These are phyloP conservation scores for Limnephilus auricula DNA, from an alignment of 2,888 invertebrate species.

Conservation along the genomic window DNA sequence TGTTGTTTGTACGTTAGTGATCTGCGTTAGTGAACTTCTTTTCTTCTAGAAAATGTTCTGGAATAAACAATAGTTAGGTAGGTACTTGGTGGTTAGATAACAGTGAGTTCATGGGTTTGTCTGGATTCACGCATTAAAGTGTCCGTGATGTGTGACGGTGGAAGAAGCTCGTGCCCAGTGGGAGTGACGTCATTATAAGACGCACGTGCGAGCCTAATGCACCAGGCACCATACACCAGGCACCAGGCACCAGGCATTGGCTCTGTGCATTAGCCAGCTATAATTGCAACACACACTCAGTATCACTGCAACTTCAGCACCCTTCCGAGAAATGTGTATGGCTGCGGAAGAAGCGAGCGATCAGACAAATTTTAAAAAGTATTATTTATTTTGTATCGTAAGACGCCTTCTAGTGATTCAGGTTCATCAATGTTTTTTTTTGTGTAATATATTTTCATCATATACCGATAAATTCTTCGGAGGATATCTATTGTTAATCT, in stretches of 20 bases:
- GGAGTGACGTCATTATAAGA: constrained; percentile 5
- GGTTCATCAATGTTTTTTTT: background rate
- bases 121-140: background rate
- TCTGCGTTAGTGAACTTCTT: too few relatives aligned
- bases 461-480: background rate
- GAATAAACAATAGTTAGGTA: background rate
- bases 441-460: background rate
- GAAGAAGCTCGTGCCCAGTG: background rate
- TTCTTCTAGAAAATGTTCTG: too few relatives aligned
- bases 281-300: background rate
- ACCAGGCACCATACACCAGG: background rate
- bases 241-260: background rate
- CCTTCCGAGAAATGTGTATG: constrained; percentile 9
- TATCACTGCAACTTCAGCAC: background rate
- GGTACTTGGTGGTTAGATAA: background rate
- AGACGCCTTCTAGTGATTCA: background rate
- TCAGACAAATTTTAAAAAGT: background rate
- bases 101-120: background rate
- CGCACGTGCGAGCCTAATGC: constrained; percentile 14
- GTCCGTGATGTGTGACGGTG: background rate
- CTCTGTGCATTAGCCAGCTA: background rate
- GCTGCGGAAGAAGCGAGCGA: background rate
- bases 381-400: background rate
- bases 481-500: background rate
- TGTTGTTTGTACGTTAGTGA: too few relatives aligned